A percentile compares a stretch with the other conserved stretches of the same genome.
Evolutionary conservation across 2,888 invertebrate species (phyloP).

Genomic region (Catocala nupta): DNA sequence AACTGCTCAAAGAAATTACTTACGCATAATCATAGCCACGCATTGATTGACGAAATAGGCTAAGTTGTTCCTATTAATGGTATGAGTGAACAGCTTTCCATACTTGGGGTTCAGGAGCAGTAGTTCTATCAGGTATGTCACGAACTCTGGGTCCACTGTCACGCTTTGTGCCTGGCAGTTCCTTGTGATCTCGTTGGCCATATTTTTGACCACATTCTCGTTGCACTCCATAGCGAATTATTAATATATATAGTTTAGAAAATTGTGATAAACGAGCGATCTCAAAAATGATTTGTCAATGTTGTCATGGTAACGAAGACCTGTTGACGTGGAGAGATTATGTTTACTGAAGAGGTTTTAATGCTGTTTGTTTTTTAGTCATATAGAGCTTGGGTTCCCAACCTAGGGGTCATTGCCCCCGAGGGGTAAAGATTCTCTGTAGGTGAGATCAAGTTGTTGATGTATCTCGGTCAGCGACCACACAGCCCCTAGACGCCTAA

Average conservation of each 20-base stretch:
- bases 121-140: constrained; percentile 84
- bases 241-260: constrained; percentile 24
- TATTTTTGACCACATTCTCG: constrained; percentile 85
- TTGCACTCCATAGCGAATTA: constrained; percentile 72
- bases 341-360: neutral
- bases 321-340: neutral
- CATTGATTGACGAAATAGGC: constrained; percentile 86
- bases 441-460: too few relatives aligned
- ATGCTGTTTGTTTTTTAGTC: too few relatives aligned
- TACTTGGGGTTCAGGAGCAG: constrained; percentile 87
- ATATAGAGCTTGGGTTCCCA: too few relatives aligned
- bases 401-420: too few relatives aligned
- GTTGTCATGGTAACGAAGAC: neutral
- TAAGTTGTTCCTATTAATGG: constrained; percentile 80
- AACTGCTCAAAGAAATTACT: constrained; percentile 47
- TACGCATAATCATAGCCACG: constrained; percentile 78
- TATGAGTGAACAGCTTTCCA: constrained; percentile 80
- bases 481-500: too few relatives aligned
- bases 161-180: constrained; percentile 80
- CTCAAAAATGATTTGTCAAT: constrained; percentile 11
- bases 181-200: constrained; percentile 87
- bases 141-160: constrained; percentile 80
- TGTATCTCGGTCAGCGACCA: too few relatives aligned
- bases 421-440: too few relatives aligned
- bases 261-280: constrained; percentile 1